phyloP scores from a whole-genome alignment of 2,888 invertebrate species.

The Clivina fossor region DNA sequence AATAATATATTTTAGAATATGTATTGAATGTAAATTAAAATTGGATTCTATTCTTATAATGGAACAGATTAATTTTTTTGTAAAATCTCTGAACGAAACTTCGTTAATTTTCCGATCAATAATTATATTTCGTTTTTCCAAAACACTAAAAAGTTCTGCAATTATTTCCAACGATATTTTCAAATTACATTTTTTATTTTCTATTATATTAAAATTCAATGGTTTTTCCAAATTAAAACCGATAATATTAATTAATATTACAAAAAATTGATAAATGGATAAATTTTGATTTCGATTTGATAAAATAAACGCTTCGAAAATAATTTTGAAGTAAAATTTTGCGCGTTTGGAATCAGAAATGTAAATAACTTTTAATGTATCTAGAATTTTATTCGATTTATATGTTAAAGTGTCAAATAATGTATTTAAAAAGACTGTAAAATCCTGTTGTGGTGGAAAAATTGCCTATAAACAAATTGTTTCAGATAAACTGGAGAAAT shows the following conservation, averaged over 20 bases:
- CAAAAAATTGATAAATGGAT: conserved; percentile 43
- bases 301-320: conserved; percentile 44
- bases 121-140: conserved; percentile 37
- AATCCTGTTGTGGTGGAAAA: conserved; percentile 42
- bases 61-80: conserved; percentile 44
- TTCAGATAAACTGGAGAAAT: conserved; percentile 26
- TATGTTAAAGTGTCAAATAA: no score
- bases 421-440: conserved; percentile 39
- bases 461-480: conserved; percentile 43
- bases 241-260: conserved; percentile 43
- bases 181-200: conserved; percentile 34
- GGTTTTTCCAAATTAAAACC: conserved; percentile 44
- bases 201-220: conserved; percentile 38
- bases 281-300: conserved; percentile 32
- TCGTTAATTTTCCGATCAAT: conserved; percentile 42
- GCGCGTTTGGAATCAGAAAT: conserved; percentile 31
- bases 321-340: conserved; percentile 42
- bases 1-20: conserved; percentile 45
- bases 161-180: conserved; percentile 43
- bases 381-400: conserved; percentile 14
- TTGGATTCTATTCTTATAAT: conserved; percentile 41
- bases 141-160: conserved; percentile 37
- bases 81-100: conserved; percentile 43
- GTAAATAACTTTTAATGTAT: conserved; percentile 37
- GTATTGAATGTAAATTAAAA: conserved; percentile 42